Base-by-base conservation (phyloP, 2,888 invertebrate genomes). In the Trichacis sp. region DNA sequence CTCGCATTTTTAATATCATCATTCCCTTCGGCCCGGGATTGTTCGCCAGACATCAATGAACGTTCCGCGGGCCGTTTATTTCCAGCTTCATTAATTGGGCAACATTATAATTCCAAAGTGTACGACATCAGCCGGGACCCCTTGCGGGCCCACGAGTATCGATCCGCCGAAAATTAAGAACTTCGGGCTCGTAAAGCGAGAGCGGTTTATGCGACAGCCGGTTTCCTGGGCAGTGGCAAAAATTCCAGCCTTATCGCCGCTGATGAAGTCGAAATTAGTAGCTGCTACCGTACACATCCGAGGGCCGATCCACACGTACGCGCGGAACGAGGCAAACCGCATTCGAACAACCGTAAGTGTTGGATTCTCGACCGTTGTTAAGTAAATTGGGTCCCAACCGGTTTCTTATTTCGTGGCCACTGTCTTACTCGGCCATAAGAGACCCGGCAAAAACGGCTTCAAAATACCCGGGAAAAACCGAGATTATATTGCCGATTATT, bases 191-290 rank as follows among this genome's bases (percentile, higher is more conserved):
- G 38, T 24, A 54, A 54, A 49, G 54, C 45, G 54, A 50, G 60
- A 47, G 19, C 59, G 60, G 59, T 62, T 66, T 54, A 64, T 64
- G 45, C 61, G 64, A 56, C 59, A 49, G 64, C 64, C 69, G 64
- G 64, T 69, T 64, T 64, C 56, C 64, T 62, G 61, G 57, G 68
- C 66, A 66, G 66, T 61, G 68, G 70, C 68, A 77, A 78, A 82
- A 80, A 82, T 82, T 81, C 81, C 81, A 74, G 58, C 59, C 78
- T 84, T 84, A 84, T 84, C 84, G 83, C 77, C 73, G 59, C 75
- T 82, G 83, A 83, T 84, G 84, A 83, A 83, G 83, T 82, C 82
- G 82, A 84, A 84, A 84, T 84, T 84, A 84, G 83, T 83, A 84
- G 80, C 76, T 59, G 83, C 84, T 83, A 84, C 84, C 79, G 84